Percentiles rank a stretch among this genome's conserved stretches.
These are phyloP conservation scores for Pogonomyrmex barbatus DNA, from an alignment of 1,140 invertebrate genomes.

Conservation along the genomic window DNA sequence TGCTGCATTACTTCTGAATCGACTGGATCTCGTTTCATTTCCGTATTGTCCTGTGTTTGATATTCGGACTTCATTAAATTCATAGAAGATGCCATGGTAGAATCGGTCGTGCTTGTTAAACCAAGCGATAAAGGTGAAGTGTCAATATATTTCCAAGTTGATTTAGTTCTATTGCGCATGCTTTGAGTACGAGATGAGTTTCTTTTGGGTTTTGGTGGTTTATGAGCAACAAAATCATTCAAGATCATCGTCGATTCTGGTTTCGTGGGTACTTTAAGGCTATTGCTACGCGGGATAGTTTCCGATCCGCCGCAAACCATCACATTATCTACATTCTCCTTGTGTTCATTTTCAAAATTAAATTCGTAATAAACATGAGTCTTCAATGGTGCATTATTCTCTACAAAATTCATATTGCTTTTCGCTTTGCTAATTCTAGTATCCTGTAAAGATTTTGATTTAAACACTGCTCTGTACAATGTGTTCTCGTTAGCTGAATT, in stretches of 20 bases:
- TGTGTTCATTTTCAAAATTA: slow-evolving; percentile 75
- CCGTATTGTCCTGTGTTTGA: neutral
- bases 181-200: slow-evolving; percentile 81
- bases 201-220: slow-evolving; percentile 85
- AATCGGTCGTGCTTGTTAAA: slow-evolving; percentile 51
- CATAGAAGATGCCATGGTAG: neutral
- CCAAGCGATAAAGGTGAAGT: slow-evolving; percentile 64
- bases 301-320: slow-evolving; percentile 65
- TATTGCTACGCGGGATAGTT: slow-evolving; percentile 70
- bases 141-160: slow-evolving; percentile 81
- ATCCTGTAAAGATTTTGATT: slow-evolving; percentile 86
- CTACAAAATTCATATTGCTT: slow-evolving; percentile 67
- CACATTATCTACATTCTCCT: slow-evolving; percentile 47
- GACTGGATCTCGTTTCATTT: slow-evolving; percentile 27
- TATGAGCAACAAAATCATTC: slow-evolving; percentile 84
- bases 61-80: neutral
- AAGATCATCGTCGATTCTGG: slow-evolving; percentile 82
- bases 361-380: slow-evolving; percentile 80
- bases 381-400: slow-evolving; percentile 71
- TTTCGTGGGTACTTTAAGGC: slow-evolving; percentile 71
- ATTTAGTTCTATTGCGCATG: slow-evolving; percentile 80
- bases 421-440: slow-evolving; percentile 79
- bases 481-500: slow-evolving; percentile 27
- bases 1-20: slow-evolving; percentile 56
- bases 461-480: slow-evolving; percentile 78